Percentiles rank a stretch among this genome's conserved stretches.
phyloP scores from a whole-genome alignment of 2,888 invertebrate genomes.

The Ceraclea dissimilis region DNA sequence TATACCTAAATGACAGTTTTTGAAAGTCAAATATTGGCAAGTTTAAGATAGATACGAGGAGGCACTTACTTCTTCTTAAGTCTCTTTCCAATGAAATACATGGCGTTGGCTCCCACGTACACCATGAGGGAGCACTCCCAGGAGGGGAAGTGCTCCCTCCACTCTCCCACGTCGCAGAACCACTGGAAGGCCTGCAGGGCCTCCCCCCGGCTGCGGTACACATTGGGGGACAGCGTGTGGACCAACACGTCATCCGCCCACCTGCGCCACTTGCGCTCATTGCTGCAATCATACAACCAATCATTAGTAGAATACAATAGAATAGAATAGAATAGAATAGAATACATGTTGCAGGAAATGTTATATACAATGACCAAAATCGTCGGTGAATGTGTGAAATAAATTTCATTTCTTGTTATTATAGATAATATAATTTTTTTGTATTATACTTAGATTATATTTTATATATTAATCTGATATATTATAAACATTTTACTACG shows the following conservation, averaged over 20 bases:
- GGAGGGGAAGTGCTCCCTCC: constrained; percentile 79
- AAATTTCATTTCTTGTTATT: too few relatives aligned
- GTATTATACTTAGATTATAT: too few relatives aligned
- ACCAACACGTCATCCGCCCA: constrained; percentile 92
- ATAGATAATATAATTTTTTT: too few relatives aligned
- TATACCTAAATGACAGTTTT: too few relatives aligned
- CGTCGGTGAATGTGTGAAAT: too few relatives aligned
- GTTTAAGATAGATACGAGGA: too few relatives aligned
- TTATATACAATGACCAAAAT: too few relatives aligned
- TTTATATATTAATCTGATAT: too few relatives aligned
- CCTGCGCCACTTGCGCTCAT: constrained; percentile 89
- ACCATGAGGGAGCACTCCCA: constrained; percentile 85
- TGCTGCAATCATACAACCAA: constrained; percentile 54
- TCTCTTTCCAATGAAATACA: constrained; percentile 87
- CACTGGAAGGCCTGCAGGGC: constrained; percentile 87
- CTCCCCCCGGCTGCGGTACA: constrained; percentile 80
- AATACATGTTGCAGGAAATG: too few relatives aligned
- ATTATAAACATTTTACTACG: too few relatives aligned
- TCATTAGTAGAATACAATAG: not conserved
- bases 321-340: too few relatives aligned
- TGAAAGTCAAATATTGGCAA: too few relatives aligned
- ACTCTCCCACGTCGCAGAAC: constrained; percentile 89
- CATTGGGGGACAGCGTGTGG: constrained; percentile 92
- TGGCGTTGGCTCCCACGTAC: constrained; percentile 86
- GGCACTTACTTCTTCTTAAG: constrained; percentile 65